Percentiles rank a stretch among this genome's conserved stretches.
Conservation (phyloP, 2,113 vertebrate species). For the Potamarius usumacintae region DNA sequence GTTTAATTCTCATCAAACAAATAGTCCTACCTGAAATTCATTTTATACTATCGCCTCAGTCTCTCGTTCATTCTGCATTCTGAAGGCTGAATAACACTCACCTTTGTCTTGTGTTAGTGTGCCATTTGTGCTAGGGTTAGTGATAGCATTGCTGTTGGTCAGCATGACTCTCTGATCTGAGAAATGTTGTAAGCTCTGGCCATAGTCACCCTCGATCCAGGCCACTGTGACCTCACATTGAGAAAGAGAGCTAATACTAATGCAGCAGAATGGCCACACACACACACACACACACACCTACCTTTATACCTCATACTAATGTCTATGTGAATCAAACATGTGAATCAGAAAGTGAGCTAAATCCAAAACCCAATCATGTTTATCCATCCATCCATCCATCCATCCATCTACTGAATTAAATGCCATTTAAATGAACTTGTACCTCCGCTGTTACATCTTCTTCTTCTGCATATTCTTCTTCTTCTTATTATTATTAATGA, state of each 20-base stretch:
- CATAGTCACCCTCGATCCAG: conserved; percentile 63
- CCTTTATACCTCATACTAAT: neutral
- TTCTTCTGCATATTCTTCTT: too few species aligned
- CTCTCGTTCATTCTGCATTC: neutral
- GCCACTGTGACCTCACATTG: conserved; percentile 56
- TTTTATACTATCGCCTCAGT: neutral
- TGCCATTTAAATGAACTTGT: neutral
- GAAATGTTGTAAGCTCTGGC: conserved; percentile 55
- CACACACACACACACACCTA: neutral
- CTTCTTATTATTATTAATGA: neutral
- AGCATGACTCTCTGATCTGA: conserved; percentile 70
- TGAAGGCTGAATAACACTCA: conserved; percentile 64
- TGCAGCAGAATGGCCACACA: conserved; percentile 6
- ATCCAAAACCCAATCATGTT: neutral
- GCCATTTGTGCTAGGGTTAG: conserved; percentile 54
- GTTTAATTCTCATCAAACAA: neutral
- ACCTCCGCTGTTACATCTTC: too few species aligned
- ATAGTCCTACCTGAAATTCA: neutral
- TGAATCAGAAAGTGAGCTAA: neutral
- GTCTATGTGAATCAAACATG: neutral
- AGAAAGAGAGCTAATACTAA: conserved; percentile 30
- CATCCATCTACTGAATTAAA: neutral
- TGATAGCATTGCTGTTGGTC: conserved; percentile 65
- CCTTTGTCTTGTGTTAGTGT: conserved; percentile 70
- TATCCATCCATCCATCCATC: neutral